Base-by-base conservation (phyloP, 2,888 invertebrate species). In the Pardosa pseudoannulata region DNA sequence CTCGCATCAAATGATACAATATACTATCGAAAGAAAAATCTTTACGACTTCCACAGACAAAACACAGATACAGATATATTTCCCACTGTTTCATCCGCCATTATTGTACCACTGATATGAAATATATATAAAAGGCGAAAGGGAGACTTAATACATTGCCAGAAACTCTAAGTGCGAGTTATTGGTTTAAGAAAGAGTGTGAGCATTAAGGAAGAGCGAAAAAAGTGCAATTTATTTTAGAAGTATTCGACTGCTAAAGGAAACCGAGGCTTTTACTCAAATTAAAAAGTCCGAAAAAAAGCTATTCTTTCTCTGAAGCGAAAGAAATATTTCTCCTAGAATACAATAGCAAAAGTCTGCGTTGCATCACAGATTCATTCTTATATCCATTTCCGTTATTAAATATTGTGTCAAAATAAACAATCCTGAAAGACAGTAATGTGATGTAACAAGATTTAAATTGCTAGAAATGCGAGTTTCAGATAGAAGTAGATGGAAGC, bases 111-210 rank as follows among this genome's bases (percentile, higher is more conserved):
- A 23, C 23, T 19, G 23, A 56, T 56, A 56, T 56, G 56, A 56
- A 23, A 56, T 56, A 56, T 56, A 56, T 56, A 56, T 16, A 23
- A 56, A 1, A 16, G 56, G 2, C 7, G 56, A 56, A 56, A 56
- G 3, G 23, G 23, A 56, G 23, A 11, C 23, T 56, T 23, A 16
- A 23, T 56, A 56, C 56, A 56, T 56, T 23, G 19, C 23, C 56
- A n/a, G 23, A 56, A 23, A 56, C 13, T 56, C 56, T 56, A 56
- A 23, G 23, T 56, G 23, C 56, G 23, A 56, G 19, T 56, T 56
- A 56, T 23, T 56, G 56, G 56, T 56, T 56, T 56, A 56, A 56
- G 23, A 56, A 19, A 56, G 19, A 56, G 56, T 56, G 56, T 56
- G 11, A 23, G 56, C 56, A 23, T 23, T 23, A 56, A 19, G 23